Evolutionary conservation across 2,888 invertebrate genomes (phyloP), one percentile per base, ranked within the genome.

Genomic region (Lapara coniferarum): DNA sequence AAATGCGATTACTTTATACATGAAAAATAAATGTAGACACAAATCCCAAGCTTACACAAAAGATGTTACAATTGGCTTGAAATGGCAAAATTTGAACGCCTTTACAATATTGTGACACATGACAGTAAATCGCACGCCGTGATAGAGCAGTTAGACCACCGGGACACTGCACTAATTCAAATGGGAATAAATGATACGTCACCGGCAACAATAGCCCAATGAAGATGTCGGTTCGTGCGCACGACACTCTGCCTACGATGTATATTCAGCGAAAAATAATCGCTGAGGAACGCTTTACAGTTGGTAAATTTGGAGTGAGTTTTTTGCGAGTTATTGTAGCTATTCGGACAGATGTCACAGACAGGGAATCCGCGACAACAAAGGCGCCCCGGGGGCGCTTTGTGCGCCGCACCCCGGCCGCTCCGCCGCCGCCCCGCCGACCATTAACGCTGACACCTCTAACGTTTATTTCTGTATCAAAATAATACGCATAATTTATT

Each of bases 291-390:
- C 79, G 87, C 86, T 90, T 85, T 86, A 86, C 86, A 88, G 82
- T 89, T 87, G 85, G 86, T 86, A 83, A 90, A 87, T 89, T 90
- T 86, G 80, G 82, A 88, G 88, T 86, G 88, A 88, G 84, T 92
- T 93, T 93, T 92, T 92, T 93, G 91, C 89, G 86, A 88, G 89
- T 90, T 92, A 91, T 92, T 92, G 92, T 92, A 88, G 89, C 92
- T 79, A 87, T 87, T 90, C 88, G 93, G 93, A 92, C 93, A 93
- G 93, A 93, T 93, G 93, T 93, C 93, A 91, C 88, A 84, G 88
- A 78, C 93, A 92, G 90, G 87, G 90, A 86, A 85, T 87, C 86
- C 85, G 81, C 81, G 87, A 76, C 83, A 86, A 91, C 92, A 93
- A 93, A 90, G 85, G 91, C 92, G 83, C 92, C 84, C 88, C 90